Evolutionary conservation across 2,113 vertebrate genomes (phyloP).

Genomic region (Sarotherodon lohbergeri): DNA sequence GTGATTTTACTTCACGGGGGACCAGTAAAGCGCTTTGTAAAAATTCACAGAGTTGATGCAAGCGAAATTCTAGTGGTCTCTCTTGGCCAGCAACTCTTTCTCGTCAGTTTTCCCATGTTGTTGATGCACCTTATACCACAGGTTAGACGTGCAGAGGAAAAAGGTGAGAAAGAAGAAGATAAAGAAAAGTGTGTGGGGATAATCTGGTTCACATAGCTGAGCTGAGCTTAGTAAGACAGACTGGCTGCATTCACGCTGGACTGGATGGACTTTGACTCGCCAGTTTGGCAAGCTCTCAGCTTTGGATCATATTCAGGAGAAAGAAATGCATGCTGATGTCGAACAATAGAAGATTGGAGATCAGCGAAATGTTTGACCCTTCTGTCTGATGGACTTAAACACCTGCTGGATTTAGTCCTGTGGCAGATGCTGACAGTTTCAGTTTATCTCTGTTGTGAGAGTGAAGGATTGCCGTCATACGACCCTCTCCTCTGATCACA

Average conservation of each 20-base stretch:
- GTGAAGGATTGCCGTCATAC: constrained; percentile 4
- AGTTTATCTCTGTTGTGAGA: constrained; percentile 19
- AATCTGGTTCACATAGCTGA: constrained; percentile 16
- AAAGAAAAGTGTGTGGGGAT: not conserved
- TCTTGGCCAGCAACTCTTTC: not conserved
- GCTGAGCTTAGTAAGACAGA: not conserved
- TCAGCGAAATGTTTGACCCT: constrained; percentile 19
- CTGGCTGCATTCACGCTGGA: not conserved
- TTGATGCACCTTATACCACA: not conserved
- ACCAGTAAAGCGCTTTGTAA: constrained; percentile 20
- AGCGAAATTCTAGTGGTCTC: constrained; percentile 16
- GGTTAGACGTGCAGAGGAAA: not conserved
- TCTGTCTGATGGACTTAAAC: constrained; percentile 33
- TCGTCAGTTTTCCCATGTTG: constrained; percentile 3
- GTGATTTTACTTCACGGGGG: constrained; percentile 24
- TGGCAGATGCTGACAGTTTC: constrained; percentile 28
- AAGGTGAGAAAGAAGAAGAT: not conserved
- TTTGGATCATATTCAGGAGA: not conserved
- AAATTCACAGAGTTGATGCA: constrained; percentile 15
- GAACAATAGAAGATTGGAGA: constrained; percentile 5
- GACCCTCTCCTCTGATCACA: constrained; percentile 43
- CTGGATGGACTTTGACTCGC: not conserved
- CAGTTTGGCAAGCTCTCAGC: not conserved
- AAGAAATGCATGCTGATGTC: not conserved
- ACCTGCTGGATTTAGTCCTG: constrained; percentile 36